These are phyloP conservation scores for Rhagologus leucostigma DNA, from an alignment of 2,113 vertebrate species.

Conservation along the genomic window DNA sequence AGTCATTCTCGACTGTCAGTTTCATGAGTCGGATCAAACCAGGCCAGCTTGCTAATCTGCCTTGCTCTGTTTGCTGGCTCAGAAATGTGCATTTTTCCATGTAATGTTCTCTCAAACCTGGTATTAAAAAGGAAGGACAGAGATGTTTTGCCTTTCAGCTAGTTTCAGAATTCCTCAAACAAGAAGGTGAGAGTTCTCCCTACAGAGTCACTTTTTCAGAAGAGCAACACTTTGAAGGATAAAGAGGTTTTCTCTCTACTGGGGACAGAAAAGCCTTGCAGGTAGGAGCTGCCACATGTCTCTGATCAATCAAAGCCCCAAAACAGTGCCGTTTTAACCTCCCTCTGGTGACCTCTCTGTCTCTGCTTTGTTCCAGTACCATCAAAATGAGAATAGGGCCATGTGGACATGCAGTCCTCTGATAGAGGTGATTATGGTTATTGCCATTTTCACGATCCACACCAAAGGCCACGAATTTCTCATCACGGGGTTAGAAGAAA, in stretches of 20 bases:
- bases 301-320: not conserved
- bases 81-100: not conserved
- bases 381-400: not conserved
- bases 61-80: not conserved
- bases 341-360: not conserved
- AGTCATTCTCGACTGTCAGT: not conserved
- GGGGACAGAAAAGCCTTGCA: not conserved
- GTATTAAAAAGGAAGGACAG: not conserved
- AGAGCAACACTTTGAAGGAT: slow-evolving; percentile 15
- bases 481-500: not conserved
- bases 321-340: not conserved
- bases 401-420: not conserved
- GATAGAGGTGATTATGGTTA: not conserved
- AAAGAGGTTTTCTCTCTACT: slow-evolving; percentile 27
- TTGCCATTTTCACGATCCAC: not conserved
- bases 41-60: not conserved
- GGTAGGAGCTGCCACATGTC: not conserved
- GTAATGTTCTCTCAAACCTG: not conserved
- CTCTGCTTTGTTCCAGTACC: not conserved
- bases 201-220: not conserved
- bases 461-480: not conserved
- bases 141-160: slow-evolving; percentile 26
- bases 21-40: not conserved
- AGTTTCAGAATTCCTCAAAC: slow-evolving; percentile 18
- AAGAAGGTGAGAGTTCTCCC: not conserved